Conservation (phyloP, 2,797 vertebrate species). For the Distichodus sexfasciatus region DNA sequence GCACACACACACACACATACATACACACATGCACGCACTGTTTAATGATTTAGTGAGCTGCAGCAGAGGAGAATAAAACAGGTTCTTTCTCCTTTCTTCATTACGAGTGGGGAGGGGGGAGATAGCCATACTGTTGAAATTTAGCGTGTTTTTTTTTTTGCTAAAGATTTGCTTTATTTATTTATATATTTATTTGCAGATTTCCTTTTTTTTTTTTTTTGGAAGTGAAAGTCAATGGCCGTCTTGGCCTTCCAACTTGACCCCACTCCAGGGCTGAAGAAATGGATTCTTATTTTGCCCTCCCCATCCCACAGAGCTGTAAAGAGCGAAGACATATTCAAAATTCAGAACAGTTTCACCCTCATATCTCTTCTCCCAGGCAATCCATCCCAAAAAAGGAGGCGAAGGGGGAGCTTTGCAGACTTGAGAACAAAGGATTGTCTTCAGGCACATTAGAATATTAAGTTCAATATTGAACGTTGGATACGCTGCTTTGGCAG, state of each 20-base stretch:
- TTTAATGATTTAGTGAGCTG: conserved; percentile 85
- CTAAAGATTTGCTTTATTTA: conserved; percentile 1
- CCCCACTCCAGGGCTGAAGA: background rate
- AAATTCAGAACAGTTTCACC: conserved; percentile 3
- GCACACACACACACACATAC: conserved; percentile 64
- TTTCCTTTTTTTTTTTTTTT: background rate
- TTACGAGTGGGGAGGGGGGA: conserved; percentile 77
- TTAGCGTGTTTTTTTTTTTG: conserved; percentile 55
- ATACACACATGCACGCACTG: conserved; percentile 73
- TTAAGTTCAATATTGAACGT: conserved; percentile 48
- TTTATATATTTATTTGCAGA: too few relatives aligned
- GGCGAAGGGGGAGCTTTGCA: conserved; percentile 13
- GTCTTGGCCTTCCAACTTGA: background rate
- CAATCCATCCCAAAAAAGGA: conserved; percentile 37
- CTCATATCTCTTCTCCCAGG: background rate
- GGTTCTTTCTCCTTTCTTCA: conserved; percentile 80
- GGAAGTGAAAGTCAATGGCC: background rate
- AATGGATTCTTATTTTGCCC: background rate
- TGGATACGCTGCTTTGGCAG: conserved; percentile 45
- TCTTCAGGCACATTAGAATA: conserved; percentile 43
- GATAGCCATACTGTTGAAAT: conserved; percentile 69
- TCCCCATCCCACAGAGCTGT: too few relatives aligned
- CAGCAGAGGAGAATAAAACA: conserved; percentile 71
- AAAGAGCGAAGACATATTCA: too few relatives aligned
- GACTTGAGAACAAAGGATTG: conserved; percentile 38